Evolutionary conservation across 1,140 invertebrate genomes (phyloP).

Genomic region (Caenorhabditis remanei): DNA sequence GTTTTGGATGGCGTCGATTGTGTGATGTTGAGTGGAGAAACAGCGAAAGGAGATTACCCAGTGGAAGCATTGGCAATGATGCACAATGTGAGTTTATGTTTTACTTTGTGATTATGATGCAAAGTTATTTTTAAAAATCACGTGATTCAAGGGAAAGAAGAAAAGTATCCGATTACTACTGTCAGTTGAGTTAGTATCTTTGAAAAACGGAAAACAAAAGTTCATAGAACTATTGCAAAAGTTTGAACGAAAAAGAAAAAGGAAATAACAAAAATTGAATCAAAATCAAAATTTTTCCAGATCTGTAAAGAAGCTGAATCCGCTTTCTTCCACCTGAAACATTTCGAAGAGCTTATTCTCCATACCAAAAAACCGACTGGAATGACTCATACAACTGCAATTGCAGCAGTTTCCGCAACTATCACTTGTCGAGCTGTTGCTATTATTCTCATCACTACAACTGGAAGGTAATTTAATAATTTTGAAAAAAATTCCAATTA

Average conservation of each 20-base stretch:
- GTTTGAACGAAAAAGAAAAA: neutral
- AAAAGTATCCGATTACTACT: neutral
- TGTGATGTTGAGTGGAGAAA: slow-evolving; percentile 82
- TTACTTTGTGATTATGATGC: neutral
- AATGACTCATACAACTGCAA: slow-evolving; percentile 89
- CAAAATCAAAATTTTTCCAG: slow-evolving; percentile 71
- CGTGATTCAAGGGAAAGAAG: neutral
- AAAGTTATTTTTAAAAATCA: slow-evolving; percentile 29
- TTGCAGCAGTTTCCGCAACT: slow-evolving; percentile 94
- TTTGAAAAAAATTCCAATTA: neutral
- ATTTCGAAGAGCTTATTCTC: slow-evolving; percentile 87
- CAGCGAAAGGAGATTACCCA: slow-evolving; percentile 82
- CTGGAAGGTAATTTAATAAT: slow-evolving; percentile 82
- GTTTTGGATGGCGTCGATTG: slow-evolving; percentile 84
- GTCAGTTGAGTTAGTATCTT: neutral
- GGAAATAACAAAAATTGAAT: neutral
- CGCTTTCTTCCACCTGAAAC: slow-evolving; percentile 92
- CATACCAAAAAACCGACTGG: slow-evolving; percentile 87
- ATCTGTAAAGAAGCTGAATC: slow-evolving; percentile 98
- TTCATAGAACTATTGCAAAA: neutral
- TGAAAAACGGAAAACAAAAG: neutral
- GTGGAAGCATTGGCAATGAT: slow-evolving; percentile 80
- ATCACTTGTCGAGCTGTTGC: slow-evolving; percentile 90
- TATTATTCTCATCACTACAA: slow-evolving; percentile 92
- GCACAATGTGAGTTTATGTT: slow-evolving; percentile 75